phyloP scores from a whole-genome alignment of 2,888 invertebrate genomes.

The Caenorhabditis becei region DNA sequence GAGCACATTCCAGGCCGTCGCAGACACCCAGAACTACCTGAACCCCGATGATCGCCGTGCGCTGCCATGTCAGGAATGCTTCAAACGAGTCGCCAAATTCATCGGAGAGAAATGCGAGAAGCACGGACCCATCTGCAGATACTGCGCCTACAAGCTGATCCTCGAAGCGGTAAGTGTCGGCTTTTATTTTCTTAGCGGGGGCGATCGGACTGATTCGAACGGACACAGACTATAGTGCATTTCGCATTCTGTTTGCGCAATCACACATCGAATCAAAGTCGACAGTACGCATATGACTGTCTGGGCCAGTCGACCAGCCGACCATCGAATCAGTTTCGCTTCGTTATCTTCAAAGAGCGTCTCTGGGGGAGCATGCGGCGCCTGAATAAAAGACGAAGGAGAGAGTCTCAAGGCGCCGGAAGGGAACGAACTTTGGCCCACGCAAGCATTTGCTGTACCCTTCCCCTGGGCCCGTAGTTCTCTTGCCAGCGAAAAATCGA shows the following conservation, averaged over 20 bases:
- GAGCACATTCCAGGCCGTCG: neutral
- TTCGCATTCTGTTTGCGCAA: slow-evolving; percentile 23
- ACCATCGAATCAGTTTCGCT: slow-evolving; percentile 22
- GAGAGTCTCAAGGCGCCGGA: neutral
- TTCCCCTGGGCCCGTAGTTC: slow-evolving; percentile 42
- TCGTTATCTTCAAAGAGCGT: neutral
- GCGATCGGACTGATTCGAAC: neutral
- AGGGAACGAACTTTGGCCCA: slow-evolving; percentile 39
- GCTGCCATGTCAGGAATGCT: slow-evolving; percentile 6
- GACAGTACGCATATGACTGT: slow-evolving; percentile 18
- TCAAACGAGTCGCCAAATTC: slow-evolving; percentile 5
- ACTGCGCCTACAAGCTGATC: slow-evolving; percentile 12
- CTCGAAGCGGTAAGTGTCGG: slow-evolving; percentile 21
- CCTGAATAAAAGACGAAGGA: slow-evolving; percentile 1
- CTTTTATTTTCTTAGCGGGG: slow-evolving; percentile 10
- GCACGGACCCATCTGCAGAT: neutral
- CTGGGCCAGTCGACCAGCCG: slow-evolving; percentile 10
- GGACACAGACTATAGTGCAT: slow-evolving; percentile 37
- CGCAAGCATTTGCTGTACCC: neutral
- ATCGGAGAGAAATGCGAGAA: neutral
- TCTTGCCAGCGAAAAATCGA: slow-evolving; percentile 44
- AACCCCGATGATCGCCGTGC: neutral
- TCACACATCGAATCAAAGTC: slow-evolving; percentile 34
- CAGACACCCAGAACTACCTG: neutral
- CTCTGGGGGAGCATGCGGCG: neutral